phyloP scores from a whole-genome alignment of 2,888 invertebrate genomes.

The Homarus gammarus region DNA sequence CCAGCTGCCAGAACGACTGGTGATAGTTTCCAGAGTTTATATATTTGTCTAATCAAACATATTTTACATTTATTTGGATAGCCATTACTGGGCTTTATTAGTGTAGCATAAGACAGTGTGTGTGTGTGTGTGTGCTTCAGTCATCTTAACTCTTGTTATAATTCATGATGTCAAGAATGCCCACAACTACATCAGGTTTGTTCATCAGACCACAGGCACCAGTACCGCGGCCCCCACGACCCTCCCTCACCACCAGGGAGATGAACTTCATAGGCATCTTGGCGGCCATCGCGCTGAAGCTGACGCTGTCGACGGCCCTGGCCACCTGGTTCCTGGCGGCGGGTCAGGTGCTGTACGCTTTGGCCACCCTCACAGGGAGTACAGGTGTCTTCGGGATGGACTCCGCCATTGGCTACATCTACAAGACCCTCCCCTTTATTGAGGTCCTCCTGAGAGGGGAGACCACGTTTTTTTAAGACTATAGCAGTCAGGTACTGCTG shows the following conservation, averaged over 20 bases:
- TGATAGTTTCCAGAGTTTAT: too few species aligned
- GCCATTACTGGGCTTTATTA: too few species aligned
- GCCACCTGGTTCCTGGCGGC: constrained; percentile 49
- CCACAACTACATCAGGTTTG: too few species aligned
- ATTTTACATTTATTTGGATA: too few species aligned
- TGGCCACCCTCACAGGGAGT: constrained; percentile 31
- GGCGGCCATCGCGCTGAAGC: constrained; percentile 34
- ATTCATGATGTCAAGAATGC: background rate
- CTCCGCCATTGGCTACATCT: constrained; percentile 22
- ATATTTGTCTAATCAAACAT: too few species aligned
- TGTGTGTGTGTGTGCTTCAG: too few species aligned
- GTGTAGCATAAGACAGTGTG: too few species aligned
- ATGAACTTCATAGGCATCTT: constrained; percentile 27
- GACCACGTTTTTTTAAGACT: too few species aligned
- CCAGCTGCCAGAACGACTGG: too few species aligned
- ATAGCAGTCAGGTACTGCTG: too few species aligned
- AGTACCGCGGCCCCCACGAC: background rate
- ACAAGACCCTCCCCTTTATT: constrained; percentile 42
- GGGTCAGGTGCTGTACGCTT: constrained; percentile 23
- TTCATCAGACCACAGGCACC: too few species aligned
- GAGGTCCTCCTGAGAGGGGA: constrained; percentile 27
- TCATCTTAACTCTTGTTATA: background rate
- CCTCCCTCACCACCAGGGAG: background rate
- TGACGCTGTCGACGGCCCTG: constrained; percentile 36
- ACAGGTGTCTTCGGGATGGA: constrained; percentile 30